Base-by-base conservation (phyloP, 2,113 vertebrate species). In the Pangasianodon hypophthalmus region DNA sequence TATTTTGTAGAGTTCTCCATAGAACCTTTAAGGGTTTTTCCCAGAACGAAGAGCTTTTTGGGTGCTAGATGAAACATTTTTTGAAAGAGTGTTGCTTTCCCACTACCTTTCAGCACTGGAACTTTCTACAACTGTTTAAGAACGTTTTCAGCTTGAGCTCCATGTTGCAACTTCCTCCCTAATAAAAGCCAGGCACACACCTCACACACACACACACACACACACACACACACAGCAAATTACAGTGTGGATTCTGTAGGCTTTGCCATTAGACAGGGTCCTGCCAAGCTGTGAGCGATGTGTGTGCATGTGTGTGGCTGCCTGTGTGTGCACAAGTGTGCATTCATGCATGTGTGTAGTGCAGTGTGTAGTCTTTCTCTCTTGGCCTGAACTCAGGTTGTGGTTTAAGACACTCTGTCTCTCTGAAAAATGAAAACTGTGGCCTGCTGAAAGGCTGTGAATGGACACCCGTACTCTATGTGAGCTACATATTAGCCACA, bases 391-490 rank as follows among this genome's bases (percentile, higher is more conserved):
- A 77, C 86, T 94, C 89, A 21, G 87, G 71, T 90, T 58, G 82
- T 92, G 93, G 93, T 93, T 87, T 86, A 62, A 46, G 29, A 84
- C 86, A 85, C 87, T 52, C 86, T 0, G 54, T 46, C 91, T 92
- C 92, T 93, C 79, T 89, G 86, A 87, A 81, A 88, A 83, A 93
- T 80, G 85, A 86, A 84, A 88, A 77, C 92, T 71, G 56, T 90
- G 88, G 54, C 89, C 92, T 92, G 86, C 92, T 89, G 92, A 92
- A 84, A 93, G 90, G 52, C 50, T 71, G 85, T 52, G 87, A 93
- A 86, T 84, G 90, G 89, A 93, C 92, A 93, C 24, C 29, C 69
- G 4, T 62, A 81, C 54, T 48, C 37, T 41, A 60, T 64, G 37
- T 82, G 90, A 83, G 41, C 6, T 62, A 11, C 58, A 4, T 24